phyloP scores from a whole-genome alignment of 2,797 vertebrate genomes.

The Phataginus tricuspis region DNA sequence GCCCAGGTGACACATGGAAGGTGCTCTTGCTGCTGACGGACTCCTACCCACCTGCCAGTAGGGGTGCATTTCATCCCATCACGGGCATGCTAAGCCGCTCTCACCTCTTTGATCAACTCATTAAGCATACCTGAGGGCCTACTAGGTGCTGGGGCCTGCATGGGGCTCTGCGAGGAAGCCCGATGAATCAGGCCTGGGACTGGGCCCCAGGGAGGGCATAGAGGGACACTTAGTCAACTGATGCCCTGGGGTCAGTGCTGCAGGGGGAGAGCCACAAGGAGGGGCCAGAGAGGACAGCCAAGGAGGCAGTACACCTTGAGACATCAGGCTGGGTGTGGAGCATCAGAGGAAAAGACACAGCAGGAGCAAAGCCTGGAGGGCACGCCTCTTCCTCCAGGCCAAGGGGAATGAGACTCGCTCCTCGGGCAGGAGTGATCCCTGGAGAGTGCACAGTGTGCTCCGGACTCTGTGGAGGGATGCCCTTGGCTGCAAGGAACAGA shows the following conservation, averaged over 20 bases:
- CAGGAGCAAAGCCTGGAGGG: neutral
- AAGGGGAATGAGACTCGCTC: rapidly evolving
- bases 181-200: too few species aligned
- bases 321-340: too few species aligned
- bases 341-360: neutral
- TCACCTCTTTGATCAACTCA: neutral
- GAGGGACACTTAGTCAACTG: neutral
- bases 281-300: neutral
- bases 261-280: neutral
- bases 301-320: neutral
- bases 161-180: neutral
- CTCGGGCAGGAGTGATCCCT: too few species aligned
- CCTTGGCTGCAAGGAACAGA: neutral
- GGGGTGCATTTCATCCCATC: too few species aligned
- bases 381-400: neutral
- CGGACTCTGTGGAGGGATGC: neutral
- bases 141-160: rapidly evolving
- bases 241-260: neutral
- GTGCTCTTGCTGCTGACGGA: rapidly evolving
- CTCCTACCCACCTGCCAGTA: rapidly evolving
- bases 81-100: rapidly evolving
- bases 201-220: too few species aligned
- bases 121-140: neutral
- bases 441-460: rapidly evolving
- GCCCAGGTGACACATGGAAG: neutral